phyloP scores from a whole-genome alignment of 37 sponge, comb jelly and placozoan species.

The Tethya wilhelma region DNA sequence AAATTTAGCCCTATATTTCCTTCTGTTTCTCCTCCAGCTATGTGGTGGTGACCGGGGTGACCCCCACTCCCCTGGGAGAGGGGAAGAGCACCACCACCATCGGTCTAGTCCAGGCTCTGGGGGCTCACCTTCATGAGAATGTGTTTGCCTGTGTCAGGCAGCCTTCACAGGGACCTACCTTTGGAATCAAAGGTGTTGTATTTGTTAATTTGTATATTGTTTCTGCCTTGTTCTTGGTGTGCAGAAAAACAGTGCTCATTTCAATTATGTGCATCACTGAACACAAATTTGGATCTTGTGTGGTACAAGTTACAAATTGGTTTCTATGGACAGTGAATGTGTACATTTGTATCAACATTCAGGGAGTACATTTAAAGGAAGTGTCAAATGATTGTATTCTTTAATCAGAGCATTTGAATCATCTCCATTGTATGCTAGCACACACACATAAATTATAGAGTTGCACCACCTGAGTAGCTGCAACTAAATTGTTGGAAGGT shows the following conservation, averaged over 20 bases:
- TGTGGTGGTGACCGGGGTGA: constrained; percentile 88
- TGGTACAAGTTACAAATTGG: background rate
- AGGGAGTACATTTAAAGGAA: too few relatives aligned
- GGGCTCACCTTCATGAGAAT: constrained; percentile 83
- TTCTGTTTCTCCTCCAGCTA: constrained; percentile 58
- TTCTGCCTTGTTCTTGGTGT: too few relatives aligned
- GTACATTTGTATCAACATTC: too few relatives aligned
- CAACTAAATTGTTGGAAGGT: too few relatives aligned
- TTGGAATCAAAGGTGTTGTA: constrained; percentile 93
- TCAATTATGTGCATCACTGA: background rate
- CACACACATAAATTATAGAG: too few relatives aligned
- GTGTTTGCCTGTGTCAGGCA: constrained; percentile 96
- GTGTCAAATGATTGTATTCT: too few relatives aligned
- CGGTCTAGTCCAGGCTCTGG: constrained; percentile 92
- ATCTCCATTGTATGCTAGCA: too few relatives aligned
- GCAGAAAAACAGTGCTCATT: background rate
- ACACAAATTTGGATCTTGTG: too few relatives aligned
- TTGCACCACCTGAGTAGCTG: too few relatives aligned
- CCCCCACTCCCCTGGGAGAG: constrained; percentile 98
- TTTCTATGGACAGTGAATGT: too few relatives aligned
- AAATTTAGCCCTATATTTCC: too few relatives aligned
- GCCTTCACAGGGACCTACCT: constrained; percentile 98
- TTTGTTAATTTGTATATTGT: background rate
- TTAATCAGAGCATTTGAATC: too few relatives aligned
- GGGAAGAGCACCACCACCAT: constrained; percentile 99